Percentiles rank a stretch among this genome's conserved stretches.
phyloP scores from a whole-genome alignment of 1,140 invertebrate species.

The Venustaconcha ellipsiformis region DNA sequence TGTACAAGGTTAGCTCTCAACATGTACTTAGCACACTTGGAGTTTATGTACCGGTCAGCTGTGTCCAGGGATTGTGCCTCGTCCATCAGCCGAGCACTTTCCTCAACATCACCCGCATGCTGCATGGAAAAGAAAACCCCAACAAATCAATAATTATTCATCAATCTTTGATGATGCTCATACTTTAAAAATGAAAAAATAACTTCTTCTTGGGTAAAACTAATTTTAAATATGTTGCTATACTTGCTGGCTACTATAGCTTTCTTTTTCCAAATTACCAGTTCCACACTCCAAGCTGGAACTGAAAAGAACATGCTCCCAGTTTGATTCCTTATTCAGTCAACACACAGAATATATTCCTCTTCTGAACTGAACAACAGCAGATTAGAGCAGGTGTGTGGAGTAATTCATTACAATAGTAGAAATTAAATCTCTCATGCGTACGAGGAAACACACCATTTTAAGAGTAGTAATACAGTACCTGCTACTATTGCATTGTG shows the following conservation, averaged over 20 bases:
- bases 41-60: slow-evolving; percentile 98
- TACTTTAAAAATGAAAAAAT: background rate
- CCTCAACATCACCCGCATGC: slow-evolving; percentile 93
- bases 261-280: background rate
- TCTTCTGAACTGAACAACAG: no score
- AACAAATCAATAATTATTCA: background rate
- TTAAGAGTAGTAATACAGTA: no score
- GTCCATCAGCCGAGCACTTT: slow-evolving; percentile 93
- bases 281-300: no score
- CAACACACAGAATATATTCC: no score
- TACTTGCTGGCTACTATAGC: background rate
- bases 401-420: no score
- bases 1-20: slow-evolving; percentile 91
- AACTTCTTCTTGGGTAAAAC: background rate
- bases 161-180: background rate
- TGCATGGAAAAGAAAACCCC: slow-evolving; percentile 62
- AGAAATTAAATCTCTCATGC: no score
- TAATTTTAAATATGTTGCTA: background rate
- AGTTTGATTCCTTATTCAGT: no score
- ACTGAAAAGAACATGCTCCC: no score
- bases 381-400: no score
- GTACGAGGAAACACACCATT: no score
- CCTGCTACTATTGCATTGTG: no score
- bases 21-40: slow-evolving; percentile 99
- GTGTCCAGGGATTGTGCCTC: slow-evolving; percentile 98